phyloP scores from a whole-genome alignment of 2,888 invertebrate genomes.

The Lacanobia oleracea region DNA sequence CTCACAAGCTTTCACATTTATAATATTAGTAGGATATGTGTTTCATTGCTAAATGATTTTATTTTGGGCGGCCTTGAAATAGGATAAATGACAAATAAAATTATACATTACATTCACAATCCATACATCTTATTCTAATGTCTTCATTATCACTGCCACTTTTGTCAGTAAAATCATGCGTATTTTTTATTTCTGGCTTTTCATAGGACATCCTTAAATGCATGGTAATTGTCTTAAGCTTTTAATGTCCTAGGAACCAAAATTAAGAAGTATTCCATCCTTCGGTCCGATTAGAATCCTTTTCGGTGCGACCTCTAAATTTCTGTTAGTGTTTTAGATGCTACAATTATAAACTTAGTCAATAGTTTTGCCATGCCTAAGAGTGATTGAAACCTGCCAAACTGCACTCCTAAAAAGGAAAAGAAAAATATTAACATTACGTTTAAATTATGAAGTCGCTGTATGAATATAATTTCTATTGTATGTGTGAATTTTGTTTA shows the following conservation, averaged over 20 bases:
- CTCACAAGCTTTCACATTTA: no score
- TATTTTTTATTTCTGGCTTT: background rate
- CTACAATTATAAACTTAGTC: conserved; percentile 69
- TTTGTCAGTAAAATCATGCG: background rate
- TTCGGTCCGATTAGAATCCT: conserved; percentile 49
- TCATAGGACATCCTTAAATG: background rate
- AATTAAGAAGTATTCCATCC: conserved; percentile 53
- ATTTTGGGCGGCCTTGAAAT: background rate
- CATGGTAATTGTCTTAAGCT: background rate
- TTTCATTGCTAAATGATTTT: background rate
- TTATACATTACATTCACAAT: no score
- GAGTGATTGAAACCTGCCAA: conserved; percentile 72
- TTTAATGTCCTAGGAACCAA: conserved; percentile 40
- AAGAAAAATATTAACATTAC: background rate
- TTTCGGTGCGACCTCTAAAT: conserved; percentile 44
- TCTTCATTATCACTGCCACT: background rate
- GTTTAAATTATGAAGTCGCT: no score
- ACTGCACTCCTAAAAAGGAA: conserved; percentile 74
- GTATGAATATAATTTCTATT: no score
- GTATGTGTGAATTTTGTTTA: no score
- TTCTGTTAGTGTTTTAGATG: conserved; percentile 63
- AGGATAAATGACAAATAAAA: no score
- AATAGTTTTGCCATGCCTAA: conserved; percentile 71
- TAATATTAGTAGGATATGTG: no score
- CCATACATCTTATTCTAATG: background rate